Conservation (phyloP, 2,113 vertebrate genomes). For the Python bivittatus region DNA sequence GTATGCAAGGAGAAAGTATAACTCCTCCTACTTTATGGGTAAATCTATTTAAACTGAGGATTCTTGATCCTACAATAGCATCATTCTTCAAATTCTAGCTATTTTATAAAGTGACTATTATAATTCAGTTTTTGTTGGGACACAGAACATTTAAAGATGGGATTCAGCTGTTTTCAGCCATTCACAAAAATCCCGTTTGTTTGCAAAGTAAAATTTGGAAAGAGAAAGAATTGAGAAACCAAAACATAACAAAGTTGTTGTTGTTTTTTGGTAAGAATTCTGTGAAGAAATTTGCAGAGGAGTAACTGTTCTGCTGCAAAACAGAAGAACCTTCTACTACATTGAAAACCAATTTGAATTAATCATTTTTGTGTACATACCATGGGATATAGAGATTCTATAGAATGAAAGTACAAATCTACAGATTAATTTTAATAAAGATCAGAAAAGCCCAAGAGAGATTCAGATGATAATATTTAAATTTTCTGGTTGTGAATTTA, state of each 20-base stretch:
- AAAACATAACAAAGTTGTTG: not conserved
- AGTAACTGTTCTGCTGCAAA: not conserved
- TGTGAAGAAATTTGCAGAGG: not conserved
- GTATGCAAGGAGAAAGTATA: conserved; percentile 66
- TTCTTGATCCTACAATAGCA: not conserved
- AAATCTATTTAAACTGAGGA: not conserved
- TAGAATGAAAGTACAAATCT: not conserved
- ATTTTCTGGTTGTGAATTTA: not conserved
- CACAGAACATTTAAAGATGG: no score
- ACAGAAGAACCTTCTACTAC: not conserved
- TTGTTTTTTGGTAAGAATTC: not conserved
- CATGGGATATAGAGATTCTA: not conserved
- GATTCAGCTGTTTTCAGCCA: not conserved
- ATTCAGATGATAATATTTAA: not conserved
- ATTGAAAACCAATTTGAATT: not conserved
- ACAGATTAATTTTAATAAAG: not conserved
- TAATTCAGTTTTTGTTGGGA: not conserved
- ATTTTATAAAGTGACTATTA: not conserved
- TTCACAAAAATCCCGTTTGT: not conserved
- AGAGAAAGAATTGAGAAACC: not conserved
- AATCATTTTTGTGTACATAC: not conserved
- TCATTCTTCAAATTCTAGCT: not conserved
- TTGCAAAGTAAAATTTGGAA: not conserved
- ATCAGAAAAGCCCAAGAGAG: not conserved
- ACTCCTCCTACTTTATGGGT: not conserved